These are phyloP conservation scores for Etheostoma spectabile DNA, from an alignment of 2,113 vertebrate species.

Conservation along the genomic window DNA sequence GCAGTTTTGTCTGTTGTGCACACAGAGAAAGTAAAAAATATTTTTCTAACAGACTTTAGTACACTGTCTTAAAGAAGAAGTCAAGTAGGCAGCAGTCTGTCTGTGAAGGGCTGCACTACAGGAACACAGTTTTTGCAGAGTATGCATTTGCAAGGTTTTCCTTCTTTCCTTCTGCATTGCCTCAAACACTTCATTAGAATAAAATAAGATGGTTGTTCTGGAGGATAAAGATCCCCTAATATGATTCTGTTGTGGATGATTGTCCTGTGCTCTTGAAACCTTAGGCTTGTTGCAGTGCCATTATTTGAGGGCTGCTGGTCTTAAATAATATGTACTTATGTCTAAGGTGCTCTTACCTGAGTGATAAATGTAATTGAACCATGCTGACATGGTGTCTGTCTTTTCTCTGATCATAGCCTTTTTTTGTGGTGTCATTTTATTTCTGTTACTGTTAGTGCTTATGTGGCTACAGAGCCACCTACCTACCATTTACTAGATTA, in stretches of 20 bases:
- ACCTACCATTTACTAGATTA: conserved; percentile 25
- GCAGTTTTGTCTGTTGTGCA: neutral
- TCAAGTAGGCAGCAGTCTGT: neutral
- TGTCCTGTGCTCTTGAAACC: conserved; percentile 17
- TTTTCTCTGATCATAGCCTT: conserved; percentile 29
- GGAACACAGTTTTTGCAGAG: neutral
- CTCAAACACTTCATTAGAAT: neutral
- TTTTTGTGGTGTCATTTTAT: conserved; percentile 37
- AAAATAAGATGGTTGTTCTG: conserved; percentile 6
- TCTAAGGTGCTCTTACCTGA: conserved; percentile 5
- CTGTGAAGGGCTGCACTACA: neutral
- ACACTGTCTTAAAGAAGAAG: neutral
- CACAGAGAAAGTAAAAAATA: neutral
- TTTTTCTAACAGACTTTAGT: neutral
- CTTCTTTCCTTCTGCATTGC: neutral
- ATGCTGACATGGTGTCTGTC: conserved; percentile 54
- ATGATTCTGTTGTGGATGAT: conserved; percentile 27
- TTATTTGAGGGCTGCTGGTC: conserved; percentile 34
- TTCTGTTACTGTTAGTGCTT: conserved; percentile 5
- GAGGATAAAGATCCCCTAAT: conserved; percentile 43
- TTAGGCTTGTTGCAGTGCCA: conserved; percentile 26
- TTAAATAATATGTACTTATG: conserved; percentile 54
- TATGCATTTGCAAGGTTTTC: conserved; percentile 1
- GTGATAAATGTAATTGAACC: conserved; percentile 47
- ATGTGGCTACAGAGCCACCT: neutral